phyloP scores from a whole-genome alignment of 2,113 vertebrate species.

The Macrotus californicus region DNA sequence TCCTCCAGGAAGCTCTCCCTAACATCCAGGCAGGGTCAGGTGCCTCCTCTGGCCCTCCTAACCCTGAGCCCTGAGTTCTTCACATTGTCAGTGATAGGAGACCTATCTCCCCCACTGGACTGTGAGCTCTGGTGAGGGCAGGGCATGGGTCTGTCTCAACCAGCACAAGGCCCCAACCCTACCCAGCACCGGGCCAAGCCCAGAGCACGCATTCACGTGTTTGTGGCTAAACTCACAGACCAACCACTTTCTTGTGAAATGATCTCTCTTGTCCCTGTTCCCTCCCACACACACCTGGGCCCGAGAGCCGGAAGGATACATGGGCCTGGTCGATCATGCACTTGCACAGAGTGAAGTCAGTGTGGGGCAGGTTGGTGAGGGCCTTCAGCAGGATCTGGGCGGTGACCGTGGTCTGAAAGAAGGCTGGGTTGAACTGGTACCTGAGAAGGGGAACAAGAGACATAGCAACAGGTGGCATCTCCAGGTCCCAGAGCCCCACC shows the following conservation, averaged over 20 bases:
- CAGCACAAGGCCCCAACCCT: too few relatives aligned
- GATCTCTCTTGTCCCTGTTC: fast-evolving
- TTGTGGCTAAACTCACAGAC: not conserved
- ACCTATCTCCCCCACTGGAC: not conserved
- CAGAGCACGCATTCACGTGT: not conserved
- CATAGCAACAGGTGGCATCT: not conserved
- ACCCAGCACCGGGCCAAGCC: fast-evolving
- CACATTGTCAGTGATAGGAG: not conserved
- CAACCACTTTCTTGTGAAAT: fast-evolving
- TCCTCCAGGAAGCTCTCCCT: not conserved
- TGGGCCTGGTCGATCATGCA: conserved; percentile 97
- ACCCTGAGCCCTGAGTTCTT: not conserved
- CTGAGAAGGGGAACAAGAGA: conserved; percentile 69
- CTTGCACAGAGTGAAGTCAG: conserved; percentile 96
- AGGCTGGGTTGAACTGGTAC: conserved; percentile 97
- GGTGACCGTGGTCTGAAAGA: conserved; percentile 92
- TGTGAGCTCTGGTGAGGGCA: fast-evolving
- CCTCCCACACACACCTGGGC: fast-evolving
- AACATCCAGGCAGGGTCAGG: not conserved
- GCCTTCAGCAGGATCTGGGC: conserved; percentile 97
- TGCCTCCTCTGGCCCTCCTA: not conserved
- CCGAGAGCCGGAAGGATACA: conserved; percentile 82
- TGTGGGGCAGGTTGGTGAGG: conserved; percentile 95
- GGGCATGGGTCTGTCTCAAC: too few relatives aligned
- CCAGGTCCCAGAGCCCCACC: not conserved